Evolutionary conservation across 2,888 invertebrate genomes (phyloP), one percentile per base, ranked within the genome.

Genomic region (Diachrysia chrysitis): DNA sequence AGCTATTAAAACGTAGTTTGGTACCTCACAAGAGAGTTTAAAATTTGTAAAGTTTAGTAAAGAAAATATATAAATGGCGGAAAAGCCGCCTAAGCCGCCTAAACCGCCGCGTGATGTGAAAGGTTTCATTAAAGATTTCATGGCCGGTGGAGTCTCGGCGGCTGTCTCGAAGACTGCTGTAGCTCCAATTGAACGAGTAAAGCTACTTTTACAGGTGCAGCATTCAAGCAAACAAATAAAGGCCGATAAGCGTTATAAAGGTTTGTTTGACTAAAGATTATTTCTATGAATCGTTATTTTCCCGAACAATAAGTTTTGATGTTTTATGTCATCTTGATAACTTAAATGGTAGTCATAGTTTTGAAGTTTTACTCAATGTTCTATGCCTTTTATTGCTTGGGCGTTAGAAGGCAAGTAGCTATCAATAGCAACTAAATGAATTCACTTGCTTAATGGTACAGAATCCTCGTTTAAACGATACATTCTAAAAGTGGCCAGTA

Each of bases 161-260:
- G 99, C 99, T 54, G 97, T 99, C 79, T 98, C 99, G 61, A 99
- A 99, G 92, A 99, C 99, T 56, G 97, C 98, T 53, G 98, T 99
- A 72, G 99, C 99, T 19, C 99, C 99, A 66, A 99, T 99, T 87
- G 99, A 99, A 95, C 96, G 99, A 89, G 99, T 99, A 58, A 99
- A 99, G 93, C 95, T 99, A 82, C 96, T 99, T 73, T 96, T 99
- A 79, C 99, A 99, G 95, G 99, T 99, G 79, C 99, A 99, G 95
- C 98, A 98, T 95, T 97, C 98, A 79, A 98, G 98, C 85, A 98
- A 98, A 95, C 98, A 98, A 95, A 98, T 99, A 84, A 83, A 97
- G 7, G 96, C 96, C 77, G 97, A 98, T 76, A 96, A 98, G 88
- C 97, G 98, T 85, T 99, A 99, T 96, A 99, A 99, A 96, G 97